Evolutionary conservation across 2,888 invertebrate species (phyloP).

Genomic region (Fragum whitleyi): DNA sequence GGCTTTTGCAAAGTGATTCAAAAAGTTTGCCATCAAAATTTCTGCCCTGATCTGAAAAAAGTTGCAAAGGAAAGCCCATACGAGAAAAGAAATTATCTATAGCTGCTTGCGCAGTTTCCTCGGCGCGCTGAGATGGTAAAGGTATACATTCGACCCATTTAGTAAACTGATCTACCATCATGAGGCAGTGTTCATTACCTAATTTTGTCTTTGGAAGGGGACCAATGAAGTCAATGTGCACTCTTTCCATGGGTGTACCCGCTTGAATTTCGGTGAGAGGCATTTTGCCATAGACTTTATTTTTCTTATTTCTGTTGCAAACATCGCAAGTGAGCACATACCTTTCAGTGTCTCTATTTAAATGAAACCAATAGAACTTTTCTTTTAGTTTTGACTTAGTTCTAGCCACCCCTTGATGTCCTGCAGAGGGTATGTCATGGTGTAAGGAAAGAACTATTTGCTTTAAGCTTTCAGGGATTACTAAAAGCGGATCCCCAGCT

Average conservation of each 20-base stretch:
- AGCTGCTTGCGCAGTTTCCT: no score
- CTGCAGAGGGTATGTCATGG: conserved; percentile 37
- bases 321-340: conserved; percentile 30
- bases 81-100: no score
- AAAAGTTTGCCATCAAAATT: no score
- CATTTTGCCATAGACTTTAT: conserved; percentile 17
- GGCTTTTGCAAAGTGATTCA: conserved; percentile 10
- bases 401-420: conserved; percentile 44
- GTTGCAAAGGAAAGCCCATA: no score
- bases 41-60: no score
- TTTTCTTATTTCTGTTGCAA: conserved; percentile 36
- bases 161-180: no score
- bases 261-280: no score
- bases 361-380: conserved; percentile 36
- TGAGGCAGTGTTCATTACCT: conserved; percentile 34
- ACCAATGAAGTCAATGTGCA: no score
- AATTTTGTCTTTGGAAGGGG: conserved; percentile 22
- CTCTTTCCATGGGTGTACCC: no score
- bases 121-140: conserved; percentile 21
- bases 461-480: neutral
- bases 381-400: conserved; percentile 20
- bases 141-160: conserved; percentile 42
- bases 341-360: conserved; percentile 21
- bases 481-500: neutral
- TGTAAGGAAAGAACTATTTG: neutral